A percentile compares a stretch with the other conserved stretches of the same genome.
These are phyloP conservation scores for Centruroides sculpturatus DNA, from an alignment of 1,140 invertebrate genomes.

Conservation along the genomic window DNA sequence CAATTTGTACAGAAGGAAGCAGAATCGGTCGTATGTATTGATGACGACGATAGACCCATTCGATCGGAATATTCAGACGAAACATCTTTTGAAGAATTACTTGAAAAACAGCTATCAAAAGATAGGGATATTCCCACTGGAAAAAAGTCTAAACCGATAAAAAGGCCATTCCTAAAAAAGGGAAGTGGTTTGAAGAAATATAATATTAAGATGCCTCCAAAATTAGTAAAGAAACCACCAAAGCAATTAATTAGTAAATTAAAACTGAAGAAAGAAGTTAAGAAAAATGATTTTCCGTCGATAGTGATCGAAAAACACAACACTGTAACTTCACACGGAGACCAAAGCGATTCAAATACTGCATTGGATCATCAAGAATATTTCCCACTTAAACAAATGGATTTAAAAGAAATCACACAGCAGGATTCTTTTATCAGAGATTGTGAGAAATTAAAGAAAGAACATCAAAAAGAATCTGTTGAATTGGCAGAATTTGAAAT, in stretches of 20 bases:
- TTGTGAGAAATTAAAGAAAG: background rate
- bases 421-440: background rate
- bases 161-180: constrained; percentile 2
- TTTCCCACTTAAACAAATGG: background rate
- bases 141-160: background rate
- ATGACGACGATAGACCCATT: background rate
- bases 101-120: background rate
- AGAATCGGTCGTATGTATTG: background rate
- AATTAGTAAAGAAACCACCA: background rate
- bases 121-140: background rate
- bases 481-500: constrained; percentile 12
- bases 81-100: background rate
- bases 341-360: background rate
- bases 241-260: too few relatives aligned
- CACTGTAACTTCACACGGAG: background rate
- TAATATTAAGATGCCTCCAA: background rate
- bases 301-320: background rate
- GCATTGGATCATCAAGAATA: background rate
- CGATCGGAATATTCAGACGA: background rate
- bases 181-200: background rate
- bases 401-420: background rate
- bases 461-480: background rate
- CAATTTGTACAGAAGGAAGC: background rate
- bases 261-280: background rate
- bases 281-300: background rate